Base-by-base conservation (phyloP, 2,888 invertebrate species). In the Chalcis sispes region DNA sequence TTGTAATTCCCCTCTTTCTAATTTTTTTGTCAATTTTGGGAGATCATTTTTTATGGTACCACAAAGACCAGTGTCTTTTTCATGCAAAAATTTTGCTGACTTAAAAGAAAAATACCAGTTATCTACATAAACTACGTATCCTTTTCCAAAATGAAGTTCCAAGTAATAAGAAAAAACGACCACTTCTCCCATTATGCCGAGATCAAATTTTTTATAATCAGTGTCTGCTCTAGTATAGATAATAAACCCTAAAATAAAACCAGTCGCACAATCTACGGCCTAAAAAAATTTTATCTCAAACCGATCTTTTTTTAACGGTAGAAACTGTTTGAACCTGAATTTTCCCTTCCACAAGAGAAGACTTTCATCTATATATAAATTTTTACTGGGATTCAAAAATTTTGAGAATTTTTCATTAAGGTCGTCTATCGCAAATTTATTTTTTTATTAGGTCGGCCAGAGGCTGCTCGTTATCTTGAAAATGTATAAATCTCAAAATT, bases 261-360 rank as follows among this genome's bases (percentile, higher is more conserved):
- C 42, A 36, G 58, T 69, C 7, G n/a, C 29, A 46, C 40, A 58
- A 42, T 69, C 69, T 40, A 69, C 40, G 1, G 42, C 32, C 40
- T 69, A 13, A 46, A 69, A 69, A 15, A 59, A 25, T 56, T 67
- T 67, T 46, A 67, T 67, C n/a, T 56, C 42, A 46, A 69, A 69
- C n/a, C 40, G 32, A 59, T 59, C 27, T 32, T 42, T 69, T 27
- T 69, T 69, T 58, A 69, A 69, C 4, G 69, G 36, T 36, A 36
- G 36, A 10, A 36, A 36, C 36, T 36, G 36, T 36, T 36, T 36
- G 36, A 36, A 36, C 10, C 36, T 36, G 5, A 36, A 36, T 36
- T 10, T 36, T 36, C 36, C 36, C 36, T 36, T 36, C 36, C 36
- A 36, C 36, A 36, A 36, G 10, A 36, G 36, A 36, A 36, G 36